Conservation (phyloP, 1,140 invertebrate genomes). For the Drosophila sp. region DNA sequence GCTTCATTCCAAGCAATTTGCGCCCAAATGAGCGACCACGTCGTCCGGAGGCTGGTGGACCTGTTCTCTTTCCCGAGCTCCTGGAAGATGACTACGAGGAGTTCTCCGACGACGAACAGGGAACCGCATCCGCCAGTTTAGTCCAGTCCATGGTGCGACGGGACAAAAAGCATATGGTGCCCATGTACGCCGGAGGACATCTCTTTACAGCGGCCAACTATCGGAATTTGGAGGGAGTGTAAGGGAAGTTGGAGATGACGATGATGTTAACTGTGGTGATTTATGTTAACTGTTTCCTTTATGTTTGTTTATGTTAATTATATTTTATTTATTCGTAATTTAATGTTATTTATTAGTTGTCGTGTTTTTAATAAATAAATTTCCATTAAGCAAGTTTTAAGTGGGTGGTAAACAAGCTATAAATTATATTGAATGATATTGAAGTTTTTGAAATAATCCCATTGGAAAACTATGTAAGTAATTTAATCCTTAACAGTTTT, state of each 20-base stretch:
- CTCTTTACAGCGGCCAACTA: conserved; percentile 52
- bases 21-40: conserved; percentile 19
- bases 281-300: conserved; percentile 43
- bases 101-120: conserved; percentile 58
- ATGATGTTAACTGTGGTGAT: conserved; percentile 23
- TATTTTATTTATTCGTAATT: conserved; percentile 67
- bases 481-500: too few species aligned
- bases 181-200: conserved; percentile 75
- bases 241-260: not conserved
- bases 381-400: not conserved
- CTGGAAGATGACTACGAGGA: conserved; percentile 54
- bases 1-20: conserved; percentile 19
- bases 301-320: conserved; percentile 62
- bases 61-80: conserved; percentile 62
- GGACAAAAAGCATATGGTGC: conserved; percentile 78
- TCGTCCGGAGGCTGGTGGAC: conserved; percentile 46
- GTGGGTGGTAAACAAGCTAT: too few species aligned
- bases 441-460: too few species aligned
- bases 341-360: conserved; percentile 57
- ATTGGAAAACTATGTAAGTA: too few species aligned
- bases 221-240: conserved; percentile 55
- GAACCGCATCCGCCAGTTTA: conserved; percentile 69
- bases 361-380: conserved; percentile 33
- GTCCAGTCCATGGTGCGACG: conserved; percentile 77
- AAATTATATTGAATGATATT: too few species aligned